These are phyloP conservation scores for Caenorhabditis sp. DNA, from an alignment of 2,888 invertebrate genomes.

Conservation along the genomic window DNA sequence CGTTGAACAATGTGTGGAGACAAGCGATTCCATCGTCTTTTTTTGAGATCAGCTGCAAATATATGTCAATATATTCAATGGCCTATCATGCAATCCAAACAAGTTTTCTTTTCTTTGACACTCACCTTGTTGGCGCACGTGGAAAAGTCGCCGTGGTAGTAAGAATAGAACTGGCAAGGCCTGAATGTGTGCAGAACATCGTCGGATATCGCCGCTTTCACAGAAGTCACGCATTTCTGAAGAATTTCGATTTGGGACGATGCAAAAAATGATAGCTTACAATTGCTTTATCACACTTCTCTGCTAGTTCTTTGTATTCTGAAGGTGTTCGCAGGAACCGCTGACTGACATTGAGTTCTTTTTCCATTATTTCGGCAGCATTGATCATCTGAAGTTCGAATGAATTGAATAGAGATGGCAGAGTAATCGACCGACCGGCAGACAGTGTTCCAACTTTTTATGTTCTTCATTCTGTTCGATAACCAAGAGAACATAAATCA, in stretches of 20 bases:
- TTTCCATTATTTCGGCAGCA: slow-evolving; percentile 27
- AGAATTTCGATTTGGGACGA: neutral
- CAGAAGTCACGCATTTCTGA: slow-evolving; percentile 43
- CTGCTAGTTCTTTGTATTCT: slow-evolving; percentile 21
- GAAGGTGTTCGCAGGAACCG: slow-evolving; percentile 18
- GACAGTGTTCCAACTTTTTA: slow-evolving; percentile 42
- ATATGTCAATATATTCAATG: neutral
- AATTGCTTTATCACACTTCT: slow-evolving; percentile 42
- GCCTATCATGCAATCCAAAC: neutral
- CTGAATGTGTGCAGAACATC: slow-evolving; percentile 46
- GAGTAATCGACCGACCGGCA: slow-evolving; percentile 16
- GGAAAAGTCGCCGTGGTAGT: slow-evolving; percentile 30
- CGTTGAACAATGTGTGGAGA: slow-evolving; percentile 26
- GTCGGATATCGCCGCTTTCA: slow-evolving; percentile 17
- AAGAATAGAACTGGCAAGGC: slow-evolving; percentile 46
- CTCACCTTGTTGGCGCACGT: slow-evolving; percentile 39
- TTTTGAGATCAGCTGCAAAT: slow-evolving; percentile 27
- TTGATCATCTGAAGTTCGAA: slow-evolving; percentile 38
- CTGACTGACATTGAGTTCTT: slow-evolving; percentile 19
- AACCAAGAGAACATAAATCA: slow-evolving; percentile 34
- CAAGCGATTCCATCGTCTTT: slow-evolving; percentile 26
- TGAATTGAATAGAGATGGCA: neutral
- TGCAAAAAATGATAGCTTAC: slow-evolving; percentile 5
- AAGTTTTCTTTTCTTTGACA: neutral
- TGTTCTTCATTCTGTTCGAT: slow-evolving; percentile 48